Evolutionary conservation across 2,888 invertebrate genomes (phyloP).

Genomic region (Ligdia adustata): DNA sequence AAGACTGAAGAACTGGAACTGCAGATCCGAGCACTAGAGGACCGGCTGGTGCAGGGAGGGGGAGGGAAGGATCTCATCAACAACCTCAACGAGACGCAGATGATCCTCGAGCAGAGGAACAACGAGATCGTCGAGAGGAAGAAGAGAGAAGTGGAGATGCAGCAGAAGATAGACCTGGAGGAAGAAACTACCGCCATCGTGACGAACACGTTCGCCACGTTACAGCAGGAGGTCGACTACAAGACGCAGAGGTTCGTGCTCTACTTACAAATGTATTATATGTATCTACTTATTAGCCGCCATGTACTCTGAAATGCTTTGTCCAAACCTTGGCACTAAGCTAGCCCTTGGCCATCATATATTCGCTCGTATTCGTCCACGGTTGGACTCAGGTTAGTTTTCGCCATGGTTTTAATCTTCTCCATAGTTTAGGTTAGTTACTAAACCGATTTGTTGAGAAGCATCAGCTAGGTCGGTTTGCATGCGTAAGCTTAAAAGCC

Average conservation of each 20-base stretch:
- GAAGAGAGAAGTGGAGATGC: slow-evolving; percentile 95
- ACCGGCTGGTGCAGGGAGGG: slow-evolving; percentile 96
- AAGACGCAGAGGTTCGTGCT: slow-evolving; percentile 88
- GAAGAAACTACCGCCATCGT: slow-evolving; percentile 97
- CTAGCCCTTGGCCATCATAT: too few species aligned
- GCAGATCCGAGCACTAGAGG: slow-evolving; percentile 94
- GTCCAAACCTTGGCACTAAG: too few species aligned
- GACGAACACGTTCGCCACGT: slow-evolving; percentile 93
- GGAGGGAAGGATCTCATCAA: slow-evolving; percentile 94
- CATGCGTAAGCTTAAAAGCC: too few species aligned
- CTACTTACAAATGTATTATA: too few species aligned
- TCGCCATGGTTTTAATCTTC: too few species aligned
- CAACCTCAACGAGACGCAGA: slow-evolving; percentile 97
- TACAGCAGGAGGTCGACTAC: slow-evolving; percentile 98
- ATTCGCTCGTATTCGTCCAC: too few species aligned
- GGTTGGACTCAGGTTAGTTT: too few species aligned
- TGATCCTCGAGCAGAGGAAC: slow-evolving; percentile 91
- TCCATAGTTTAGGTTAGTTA: too few species aligned
- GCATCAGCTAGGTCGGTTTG: too few species aligned
- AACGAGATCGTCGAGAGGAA: slow-evolving; percentile 95
- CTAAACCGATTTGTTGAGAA: too few species aligned
- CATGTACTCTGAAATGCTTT: too few species aligned
- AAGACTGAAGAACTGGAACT: slow-evolving; percentile 90
- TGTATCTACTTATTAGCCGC: too few species aligned
- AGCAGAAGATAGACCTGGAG: slow-evolving; percentile 95